Base-by-base conservation (phyloP, 2,797 vertebrate species). In the Oryzias sinensis region DNA sequence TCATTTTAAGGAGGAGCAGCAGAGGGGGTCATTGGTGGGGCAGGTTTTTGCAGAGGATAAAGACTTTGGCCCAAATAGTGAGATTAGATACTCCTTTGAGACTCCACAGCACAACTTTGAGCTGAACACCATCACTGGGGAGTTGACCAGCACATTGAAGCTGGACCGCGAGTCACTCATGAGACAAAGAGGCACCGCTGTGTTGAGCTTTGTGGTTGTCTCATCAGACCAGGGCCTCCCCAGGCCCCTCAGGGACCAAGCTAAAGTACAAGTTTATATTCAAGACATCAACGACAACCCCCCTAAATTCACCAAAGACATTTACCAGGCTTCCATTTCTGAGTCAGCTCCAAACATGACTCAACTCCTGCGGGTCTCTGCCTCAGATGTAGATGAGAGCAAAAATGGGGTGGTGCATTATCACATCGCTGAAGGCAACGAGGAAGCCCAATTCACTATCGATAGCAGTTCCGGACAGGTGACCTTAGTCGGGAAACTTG, bases 231-330 rank as follows among this genome's bases (percentile, higher is more conserved):
- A 95, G 88, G 97, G 97, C 49, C 92, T 97, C 76, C 96, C 97
- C 16, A 96, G 95, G 58, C 91, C 96, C 68, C 93, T 99, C 56
- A 94, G 90, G 80, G 97, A 99, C 85, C 96, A 97, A 87, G 97
- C 97, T 54, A 96, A 94, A 47, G 94, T 99, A 24, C 97, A 99
- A 46, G 93, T 99, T 71, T 96, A 96, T 70, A 89, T 98, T 82
- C 94, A 93, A 76, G 97, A 99, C 82, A 95, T 97, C 66, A 99
- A 99, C 56, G 97, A 99, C 85, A 98, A 98, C 27, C 65, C 91
- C 1, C 97, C 97, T 17, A 97, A 95, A 58, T 99, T 99, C 90
- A 84, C 95, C 48, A 98, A 96, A 88, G 96, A 98, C 87, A 91
- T 96, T 65, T 99, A 98, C 84, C 97, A 96, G 90, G 97, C 97